Base-by-base conservation (phyloP, 2,113 vertebrate genomes). In the Albula glossodonta region DNA sequence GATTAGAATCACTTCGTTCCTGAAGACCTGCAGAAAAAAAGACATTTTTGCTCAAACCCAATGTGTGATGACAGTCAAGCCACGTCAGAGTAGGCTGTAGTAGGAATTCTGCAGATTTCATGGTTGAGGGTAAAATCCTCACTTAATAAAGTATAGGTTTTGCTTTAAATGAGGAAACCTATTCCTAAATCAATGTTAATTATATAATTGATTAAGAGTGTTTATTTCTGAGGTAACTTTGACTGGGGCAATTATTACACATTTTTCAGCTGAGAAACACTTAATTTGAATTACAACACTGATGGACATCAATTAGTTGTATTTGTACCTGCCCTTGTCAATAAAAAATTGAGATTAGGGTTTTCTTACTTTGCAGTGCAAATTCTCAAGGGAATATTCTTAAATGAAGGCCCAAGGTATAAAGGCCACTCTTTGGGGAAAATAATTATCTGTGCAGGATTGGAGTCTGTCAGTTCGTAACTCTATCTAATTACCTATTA, bases 1-100 rank as follows among this genome's bases (percentile, higher is more conserved):
- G 84, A 91, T 90, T 90, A 82, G 63, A 82, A 49, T 83, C 57
- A 78, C 31, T 25, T 10, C 19, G 82, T 31, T 31, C 48, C 8
- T 51, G 48, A 49, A 86, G 63, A 17, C 79, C 49, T 56, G 80
- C n/a, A 80, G 63, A 49, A 11, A 74, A 31, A 63, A 48, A 63
- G 13, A 17, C 41, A 48, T 41, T 51, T 66, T 41, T 51, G 11
- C 53, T 63, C n/a, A 31, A 81, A 10, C 9, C n/a, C 31, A 22
- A 25, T 60, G 48, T 53, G 31, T 41, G 31, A 79, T 22, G 51
- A 81, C 50, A 11, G 50, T n/a, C 9, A 80, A 25, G 15, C 5
- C 48, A 13, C 49, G 22, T 56, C 53, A 13, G 41, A 79, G 31
- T 41, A 7, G 25, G 6, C 8, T 12, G 78, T 15, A 22, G 15